Evolutionary conservation across 2,113 vertebrate species (phyloP).

Genomic region (Grammomys surdaster): DNA sequence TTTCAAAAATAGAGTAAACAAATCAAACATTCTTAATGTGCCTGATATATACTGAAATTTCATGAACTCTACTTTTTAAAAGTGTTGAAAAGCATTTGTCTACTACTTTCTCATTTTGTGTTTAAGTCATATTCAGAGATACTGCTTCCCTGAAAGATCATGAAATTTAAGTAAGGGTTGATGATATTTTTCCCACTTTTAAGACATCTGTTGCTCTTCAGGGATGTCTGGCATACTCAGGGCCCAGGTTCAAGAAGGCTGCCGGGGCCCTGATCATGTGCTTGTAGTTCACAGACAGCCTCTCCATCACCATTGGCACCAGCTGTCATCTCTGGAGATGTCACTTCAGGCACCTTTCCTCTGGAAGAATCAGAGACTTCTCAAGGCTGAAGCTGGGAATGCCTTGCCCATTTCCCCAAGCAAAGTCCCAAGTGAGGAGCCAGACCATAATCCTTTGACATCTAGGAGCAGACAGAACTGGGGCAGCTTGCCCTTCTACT

Average conservation of each 20-base stretch:
- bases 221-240: background rate
- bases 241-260: background rate
- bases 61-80: constrained; percentile 1
- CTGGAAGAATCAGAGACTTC: background rate
- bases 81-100: constrained; percentile 22
- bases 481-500: constrained; percentile 30
- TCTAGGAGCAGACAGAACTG: background rate
- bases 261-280: background rate
- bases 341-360: background rate
- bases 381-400: background rate
- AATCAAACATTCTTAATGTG: background rate
- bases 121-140: background rate
- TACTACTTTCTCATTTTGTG: background rate
- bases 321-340: background rate
- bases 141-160: background rate
- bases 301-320: background rate
- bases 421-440: background rate
- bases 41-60: background rate
- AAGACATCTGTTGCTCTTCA: background rate
- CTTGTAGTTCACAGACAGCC: background rate
- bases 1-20: constrained; percentile 13
- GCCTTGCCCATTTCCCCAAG: background rate
- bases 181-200: background rate
- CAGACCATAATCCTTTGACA: constrained; percentile 42
- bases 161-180: background rate